Evolutionary conservation across 1,140 invertebrate genomes (phyloP).

Genomic region (Drosophila asahinai): DNA sequence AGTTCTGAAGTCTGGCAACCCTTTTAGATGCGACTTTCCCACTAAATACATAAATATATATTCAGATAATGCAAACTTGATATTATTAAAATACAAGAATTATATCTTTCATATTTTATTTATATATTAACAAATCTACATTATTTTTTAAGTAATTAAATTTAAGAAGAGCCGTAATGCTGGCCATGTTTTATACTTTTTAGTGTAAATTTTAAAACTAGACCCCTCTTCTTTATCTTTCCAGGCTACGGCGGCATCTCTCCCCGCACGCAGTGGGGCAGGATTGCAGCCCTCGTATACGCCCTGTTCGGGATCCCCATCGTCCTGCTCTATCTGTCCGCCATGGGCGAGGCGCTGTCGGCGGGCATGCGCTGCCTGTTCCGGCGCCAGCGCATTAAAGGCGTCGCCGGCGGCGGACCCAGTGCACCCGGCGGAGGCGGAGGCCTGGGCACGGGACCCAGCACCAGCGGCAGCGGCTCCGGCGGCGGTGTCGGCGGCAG

Average conservation of each 20-base stretch:
- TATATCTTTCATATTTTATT: neutral
- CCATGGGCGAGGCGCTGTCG: slow-evolving; percentile 91
- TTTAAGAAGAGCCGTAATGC: too few relatives aligned
- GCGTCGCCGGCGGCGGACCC: slow-evolving; percentile 26
- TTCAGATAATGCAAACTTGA: too few relatives aligned
- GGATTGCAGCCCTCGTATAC: slow-evolving; percentile 94
- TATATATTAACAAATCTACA: too few relatives aligned
- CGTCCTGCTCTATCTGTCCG: slow-evolving; percentile 95
- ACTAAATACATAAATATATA: too few relatives aligned
- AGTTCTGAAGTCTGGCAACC: neutral
- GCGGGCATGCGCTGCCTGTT: slow-evolving; percentile 83
- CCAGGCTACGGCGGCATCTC: slow-evolving; percentile 97
- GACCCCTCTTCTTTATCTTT: slow-evolving; percentile 25
- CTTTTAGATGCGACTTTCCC: too few relatives aligned
- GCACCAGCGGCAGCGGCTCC: slow-evolving; percentile 13
- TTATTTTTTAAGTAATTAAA: too few relatives aligned
- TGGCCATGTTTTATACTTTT: too few relatives aligned
- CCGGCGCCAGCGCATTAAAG: slow-evolving; percentile 64
- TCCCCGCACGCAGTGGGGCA: slow-evolving; percentile 94
- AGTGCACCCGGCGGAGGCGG: slow-evolving; percentile 11
- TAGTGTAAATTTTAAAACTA: too few relatives aligned
- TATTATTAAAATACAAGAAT: too few relatives aligned
- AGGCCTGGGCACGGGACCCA: slow-evolving; percentile 8
- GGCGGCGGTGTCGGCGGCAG: slow-evolving; percentile 15
- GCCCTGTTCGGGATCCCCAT: slow-evolving; percentile 95